These are phyloP conservation scores for Diabrotica balteata DNA, from an alignment of 2,888 invertebrate species.

Conservation along the genomic window DNA sequence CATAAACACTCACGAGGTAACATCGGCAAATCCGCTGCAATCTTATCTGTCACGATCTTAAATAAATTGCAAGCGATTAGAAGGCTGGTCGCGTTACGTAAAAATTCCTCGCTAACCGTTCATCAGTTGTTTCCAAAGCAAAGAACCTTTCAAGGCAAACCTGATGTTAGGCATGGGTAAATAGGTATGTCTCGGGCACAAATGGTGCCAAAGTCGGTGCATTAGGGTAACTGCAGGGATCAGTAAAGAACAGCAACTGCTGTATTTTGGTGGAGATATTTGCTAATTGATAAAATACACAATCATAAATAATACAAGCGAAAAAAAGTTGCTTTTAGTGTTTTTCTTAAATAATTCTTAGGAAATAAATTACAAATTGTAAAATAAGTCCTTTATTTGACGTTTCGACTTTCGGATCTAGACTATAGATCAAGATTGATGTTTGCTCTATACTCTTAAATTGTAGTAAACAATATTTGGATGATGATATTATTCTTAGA, in stretches of 20 bases:
- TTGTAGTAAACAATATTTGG: too few relatives aligned
- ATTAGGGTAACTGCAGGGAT: too few relatives aligned
- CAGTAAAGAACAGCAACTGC: not conserved
- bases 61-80: slow-evolving; percentile 24
- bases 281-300: not conserved
- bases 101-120: slow-evolving; percentile 34
- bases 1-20: slow-evolving; percentile 10
- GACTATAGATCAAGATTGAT: too few relatives aligned
- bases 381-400: too few relatives aligned
- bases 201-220: not conserved
- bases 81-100: slow-evolving; percentile 28
- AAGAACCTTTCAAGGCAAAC: slow-evolving; percentile 36
- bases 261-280: not conserved
- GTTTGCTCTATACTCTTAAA: too few relatives aligned
- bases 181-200: slow-evolving; percentile 25
- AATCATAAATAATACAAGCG: not conserved
- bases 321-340: not conserved
- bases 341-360: too few relatives aligned
- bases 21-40: slow-evolving; percentile 18
- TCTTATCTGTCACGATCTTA: slow-evolving; percentile 28
- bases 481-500: too few relatives aligned
- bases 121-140: slow-evolving; percentile 30
- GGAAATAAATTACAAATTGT: too few relatives aligned
- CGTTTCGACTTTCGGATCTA: too few relatives aligned
- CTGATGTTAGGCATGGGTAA: slow-evolving; percentile 27